phyloP scores from a whole-genome alignment of 2,113 vertebrate species.

The Prionailurus viverrinus region DNA sequence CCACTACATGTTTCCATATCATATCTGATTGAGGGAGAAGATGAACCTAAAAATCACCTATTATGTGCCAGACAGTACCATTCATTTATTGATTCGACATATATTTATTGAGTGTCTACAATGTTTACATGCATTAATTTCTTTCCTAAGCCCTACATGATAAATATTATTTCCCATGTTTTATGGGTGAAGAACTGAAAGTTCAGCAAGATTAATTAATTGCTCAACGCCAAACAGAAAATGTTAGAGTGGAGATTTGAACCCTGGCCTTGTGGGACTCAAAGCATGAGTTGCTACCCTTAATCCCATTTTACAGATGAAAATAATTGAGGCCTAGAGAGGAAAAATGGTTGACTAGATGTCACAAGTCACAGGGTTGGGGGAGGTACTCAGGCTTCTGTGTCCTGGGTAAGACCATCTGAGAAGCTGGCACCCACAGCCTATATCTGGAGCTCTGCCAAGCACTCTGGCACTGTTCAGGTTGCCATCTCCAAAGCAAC shows the following conservation, averaged over 20 bases:
- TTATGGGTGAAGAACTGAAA: neutral
- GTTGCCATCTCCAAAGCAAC: constrained; percentile 2
- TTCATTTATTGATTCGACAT: constrained; percentile 15
- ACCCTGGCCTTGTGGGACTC: neutral
- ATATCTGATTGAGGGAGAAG: neutral
- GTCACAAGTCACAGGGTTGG: neutral
- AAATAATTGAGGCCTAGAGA: neutral
- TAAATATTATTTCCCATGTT: constrained; percentile 24
- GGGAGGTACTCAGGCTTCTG: neutral
- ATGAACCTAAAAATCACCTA: constrained; percentile 32
- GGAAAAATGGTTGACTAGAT: neutral
- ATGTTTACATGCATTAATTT: constrained; percentile 14
- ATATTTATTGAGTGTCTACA: neutral
- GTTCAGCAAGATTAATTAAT: constrained; percentile 1
- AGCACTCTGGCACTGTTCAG: constrained; percentile 17
- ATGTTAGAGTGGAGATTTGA: constrained; percentile 38
- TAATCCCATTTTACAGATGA: constrained; percentile 24
- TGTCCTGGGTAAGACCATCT: neutral
- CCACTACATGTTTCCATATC: neutral
- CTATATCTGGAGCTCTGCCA: neutral
- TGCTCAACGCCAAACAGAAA: constrained; percentile 19
- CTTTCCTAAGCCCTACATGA: neutral
- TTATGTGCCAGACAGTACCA: neutral
- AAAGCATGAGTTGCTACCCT: neutral
- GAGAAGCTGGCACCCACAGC: neutral